Evolutionary conservation across 2,888 invertebrate genomes (phyloP).

Genomic region (Caradrina clavipalpis): DNA sequence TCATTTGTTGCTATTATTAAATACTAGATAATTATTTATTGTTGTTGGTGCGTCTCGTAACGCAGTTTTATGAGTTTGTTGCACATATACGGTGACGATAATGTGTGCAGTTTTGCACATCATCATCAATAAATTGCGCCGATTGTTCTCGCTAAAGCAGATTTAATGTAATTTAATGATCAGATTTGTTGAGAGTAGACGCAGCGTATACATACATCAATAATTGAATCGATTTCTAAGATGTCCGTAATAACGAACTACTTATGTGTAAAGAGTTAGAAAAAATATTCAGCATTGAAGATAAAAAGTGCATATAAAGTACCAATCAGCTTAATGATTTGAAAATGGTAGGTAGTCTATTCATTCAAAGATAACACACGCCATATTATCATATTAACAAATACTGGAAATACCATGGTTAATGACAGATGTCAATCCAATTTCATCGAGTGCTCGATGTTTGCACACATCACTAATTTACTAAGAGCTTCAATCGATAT

Average conservation of each 20-base stretch:
- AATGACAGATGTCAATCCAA: conserved; percentile 77
- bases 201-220: conserved; percentile 8
- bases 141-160: conserved; percentile 36
- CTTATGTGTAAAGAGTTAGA: not conserved
- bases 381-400: conserved; percentile 30
- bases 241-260: conserved; percentile 12
- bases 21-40: conserved; percentile 58
- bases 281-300: not conserved
- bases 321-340: not conserved
- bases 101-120: conserved; percentile 42
- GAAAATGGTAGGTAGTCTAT: conserved; percentile 16
- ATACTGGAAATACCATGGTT: conserved; percentile 50
- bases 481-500: conserved; percentile 77
- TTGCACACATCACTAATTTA: conserved; percentile 79
- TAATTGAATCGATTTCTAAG: conserved; percentile 29
- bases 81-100: conserved; percentile 49
- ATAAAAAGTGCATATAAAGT: not conserved
- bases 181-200: conserved; percentile 11
- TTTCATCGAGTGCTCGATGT: conserved; percentile 76
- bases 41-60: conserved; percentile 38
- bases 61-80: conserved; percentile 51
- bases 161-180: conserved; percentile 34
- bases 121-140: conserved; percentile 44
- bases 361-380: conserved; percentile 31
- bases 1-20: conserved; percentile 57